Base-by-base conservation (phyloP, 2,113 vertebrate species). In the Perca flavescens region DNA sequence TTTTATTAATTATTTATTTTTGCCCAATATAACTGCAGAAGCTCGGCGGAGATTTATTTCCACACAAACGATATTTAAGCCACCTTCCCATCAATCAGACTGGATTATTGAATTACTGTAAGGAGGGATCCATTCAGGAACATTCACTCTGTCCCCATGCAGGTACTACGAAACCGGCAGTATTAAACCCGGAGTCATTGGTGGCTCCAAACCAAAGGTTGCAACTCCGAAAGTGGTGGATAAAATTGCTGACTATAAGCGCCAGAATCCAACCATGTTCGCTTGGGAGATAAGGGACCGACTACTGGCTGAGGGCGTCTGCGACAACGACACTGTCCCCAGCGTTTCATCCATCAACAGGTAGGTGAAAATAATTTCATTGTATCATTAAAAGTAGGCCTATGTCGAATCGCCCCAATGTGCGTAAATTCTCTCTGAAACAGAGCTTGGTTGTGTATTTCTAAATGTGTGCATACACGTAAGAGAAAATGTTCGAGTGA, bases 101-200 rank as follows among this genome's bases (percentile, higher is more conserved):
- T 84, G 72, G 60, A 58, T 63, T 67, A 22, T 74, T 86, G 61
- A 77, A 84, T 82, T 28, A 11, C 40, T 43, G 40, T 43, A 82
- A 79, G 84, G 77, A 73, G 43, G 83, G 82, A 88, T 88, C 54
- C 81, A 87, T 88, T 89, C 85, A 89, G 84, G 80, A 87, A 86
- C 86, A 69, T 58, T 73, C 80, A 11, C 62, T 90, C 69, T 89
- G 87, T 91, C 86, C 68, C 92, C 87, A 88, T 94, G 78, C 96
- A 99, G 98, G 95, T 99, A 99, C 92, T 99, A 99, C 74, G 98
- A 99, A 95, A 99, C 98, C n/a, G 98, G 98, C 92, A 99, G 98
- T 96, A 99, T 99, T 96, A 99, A 99, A 89, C 98, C 98, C 2
- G 98, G 98, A 60, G 98, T 99, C 83, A 99, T 99, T 74, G 98